Base-by-base conservation (phyloP, 2,113 vertebrate genomes). In the Perccottus glenii region DNA sequence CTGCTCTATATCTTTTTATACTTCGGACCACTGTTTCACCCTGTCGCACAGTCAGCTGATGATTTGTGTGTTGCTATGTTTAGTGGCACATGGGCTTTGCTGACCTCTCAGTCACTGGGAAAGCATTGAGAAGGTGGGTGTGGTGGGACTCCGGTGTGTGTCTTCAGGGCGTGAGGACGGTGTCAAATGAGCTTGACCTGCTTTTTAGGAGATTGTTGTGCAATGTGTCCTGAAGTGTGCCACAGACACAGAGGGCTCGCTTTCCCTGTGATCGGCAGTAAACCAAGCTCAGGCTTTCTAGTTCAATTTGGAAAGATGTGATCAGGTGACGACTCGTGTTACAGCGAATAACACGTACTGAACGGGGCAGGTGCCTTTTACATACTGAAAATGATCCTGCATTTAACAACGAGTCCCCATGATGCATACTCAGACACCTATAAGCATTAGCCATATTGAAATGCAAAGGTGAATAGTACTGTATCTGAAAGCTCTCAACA, bases 51-150 rank as follows among this genome's bases (percentile, higher is more conserved):
- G 77, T 81, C 59, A 50, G 50, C 73, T 50, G 42, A 33, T 89
- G 81, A 85, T 86, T 82, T 87, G 83, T 80, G 80, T 61, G 76
- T 59, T 71, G 16, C 86, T 84, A 81, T 86, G 70, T 85, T 86
- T 79, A 60, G 75, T 51, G 27, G 68, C 63, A 69, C 74, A 60
- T 11, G 9, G 19, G 42, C 72, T 63, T 67, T 78, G 66, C 76
- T 80, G 69, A 85, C 70, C 73, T 71, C 60, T 70, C 73, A 58
- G 64, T 36, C 50, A 59, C 67, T 64, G 73, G 47, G 48, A 85
- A 51, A 57, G 40, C 77, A 78, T 44, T 80, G 64, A 75, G 44
- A 42, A 51, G 57, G 52, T 67, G 71, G 67, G 60, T 50, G 70
- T 51, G 75, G 64, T 12, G 7, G 51, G 42, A 8, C 44, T 60